A percentile compares a stretch with the other conserved stretches of the same genome.
These are phyloP conservation scores for Enteromius viviparus DNA, from an alignment of 2,797 vertebrate genomes.

Conservation along the genomic window DNA sequence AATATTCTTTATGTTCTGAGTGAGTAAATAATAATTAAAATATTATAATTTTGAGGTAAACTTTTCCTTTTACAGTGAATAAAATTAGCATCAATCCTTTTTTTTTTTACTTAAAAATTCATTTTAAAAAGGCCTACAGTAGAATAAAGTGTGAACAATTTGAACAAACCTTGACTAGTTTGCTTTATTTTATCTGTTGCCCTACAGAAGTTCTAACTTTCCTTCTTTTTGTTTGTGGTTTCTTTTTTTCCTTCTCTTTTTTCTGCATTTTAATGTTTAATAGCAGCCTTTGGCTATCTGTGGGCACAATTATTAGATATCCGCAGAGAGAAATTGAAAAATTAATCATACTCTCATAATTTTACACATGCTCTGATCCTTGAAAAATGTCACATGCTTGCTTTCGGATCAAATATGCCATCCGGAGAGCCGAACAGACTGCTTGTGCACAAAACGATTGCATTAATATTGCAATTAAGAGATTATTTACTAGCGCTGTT, in stretches of 20 bases:
- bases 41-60: background rate
- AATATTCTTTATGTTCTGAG: background rate
- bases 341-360: conserved; percentile 92
- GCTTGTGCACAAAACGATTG: conserved; percentile 65
- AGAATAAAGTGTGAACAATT: conserved; percentile 70
- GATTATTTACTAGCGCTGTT: conserved; percentile 68
- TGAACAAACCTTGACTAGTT: conserved; percentile 82
- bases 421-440: conserved; percentile 47
- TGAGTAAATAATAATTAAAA: background rate
- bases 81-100: background rate
- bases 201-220: conserved; percentile 87
- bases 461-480: conserved; percentile 70
- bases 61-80: background rate
- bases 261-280: conserved; percentile 97
- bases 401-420: conserved; percentile 33
- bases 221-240: conserved; percentile 53
- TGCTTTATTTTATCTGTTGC: conserved; percentile 77
- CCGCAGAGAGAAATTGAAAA: conserved; percentile 97
- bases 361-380: conserved; percentile 84
- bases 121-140: background rate
- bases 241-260: conserved; percentile 57
- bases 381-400: conserved; percentile 76
- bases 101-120: background rate
- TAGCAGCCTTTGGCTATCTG: conserved; percentile 90
- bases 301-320: conserved; percentile 96